Evolutionary conservation across 2,113 vertebrate species (phyloP), one percentile per base, ranked within the genome.

Genomic region (Gallinago media): DNA sequence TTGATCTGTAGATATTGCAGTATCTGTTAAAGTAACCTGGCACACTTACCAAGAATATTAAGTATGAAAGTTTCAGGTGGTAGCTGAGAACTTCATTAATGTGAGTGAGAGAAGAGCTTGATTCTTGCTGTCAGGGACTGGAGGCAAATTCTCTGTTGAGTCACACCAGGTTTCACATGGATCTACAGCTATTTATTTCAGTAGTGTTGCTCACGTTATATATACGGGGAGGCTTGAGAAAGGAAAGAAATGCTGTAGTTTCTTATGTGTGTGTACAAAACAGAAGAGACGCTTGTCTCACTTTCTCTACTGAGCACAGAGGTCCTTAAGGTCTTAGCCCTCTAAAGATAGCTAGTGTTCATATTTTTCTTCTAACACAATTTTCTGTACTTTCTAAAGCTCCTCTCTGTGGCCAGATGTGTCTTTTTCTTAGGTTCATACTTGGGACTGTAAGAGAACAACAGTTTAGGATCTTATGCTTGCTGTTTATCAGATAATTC

Each of bases 181-280:
- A n/a, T 61, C 46, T 56, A 12, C 18, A 44, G 25, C 29, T 71
- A 17, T 9, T 47, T 32, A 8, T 55, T 34, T 68, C 61, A 25
- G 3, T 21, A 38, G 32, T 2, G 0, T 12, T 47, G 23, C 54
- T 87, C 20, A 22, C 8, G 0, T 29, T 1, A 0, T 44, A 15
- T 44, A 15, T 32, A 34, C 27, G 12, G 11, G 16, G 23, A 56
- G 12, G 26, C 38, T 59, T 78, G 20, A 49, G 58, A 73, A 70
- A 22, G 18, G 54, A 70, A 79, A 46, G 25, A 76, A 93, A 78
- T 17, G 2, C 15, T 46, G 27, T 44, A 12, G 7, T 54, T 87
- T 81, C 49, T 76, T 12, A 1, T 21, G 15, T 47, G 32, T 40
- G 15, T 8, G 7, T 40, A 3, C 31, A 52, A 29, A 3, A 31